Conservation (phyloP, 2,888 invertebrate genomes). For the Dermolepida albohirtum region DNA sequence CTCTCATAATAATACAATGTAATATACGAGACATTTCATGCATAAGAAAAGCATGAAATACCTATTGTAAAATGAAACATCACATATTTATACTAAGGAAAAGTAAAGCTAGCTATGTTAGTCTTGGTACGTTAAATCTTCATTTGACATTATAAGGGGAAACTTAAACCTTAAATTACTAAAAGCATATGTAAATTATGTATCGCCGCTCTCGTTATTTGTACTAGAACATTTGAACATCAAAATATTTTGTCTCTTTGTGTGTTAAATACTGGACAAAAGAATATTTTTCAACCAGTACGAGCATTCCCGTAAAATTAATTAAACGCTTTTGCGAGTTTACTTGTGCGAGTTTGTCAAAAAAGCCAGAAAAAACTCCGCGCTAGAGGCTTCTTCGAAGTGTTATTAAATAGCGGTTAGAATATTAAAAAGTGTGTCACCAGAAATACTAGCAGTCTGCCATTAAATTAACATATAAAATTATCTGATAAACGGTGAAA, state of each 20-base stretch:
- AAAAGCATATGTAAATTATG: conserved; percentile 21
- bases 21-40: conserved; percentile 9
- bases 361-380: too few species aligned
- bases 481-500: too few species aligned
- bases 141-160: conserved; percentile 5
- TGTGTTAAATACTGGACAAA: not conserved
- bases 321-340: too few species aligned
- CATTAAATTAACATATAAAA: too few species aligned
- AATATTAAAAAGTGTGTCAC: too few species aligned
- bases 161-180: conserved; percentile 18
- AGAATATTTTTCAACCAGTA: too few species aligned
- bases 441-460: too few species aligned
- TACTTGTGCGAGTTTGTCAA: too few species aligned
- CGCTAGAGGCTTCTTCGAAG: too few species aligned
- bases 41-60: not conserved
- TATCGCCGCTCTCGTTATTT: not conserved
- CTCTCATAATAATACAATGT: conserved; percentile 7
- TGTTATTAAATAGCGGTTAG: too few species aligned
- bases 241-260: conserved; percentile 9
- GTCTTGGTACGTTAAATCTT: conserved; percentile 5
- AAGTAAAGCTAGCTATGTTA: conserved; percentile 1
- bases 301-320: too few species aligned
- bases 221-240: not conserved
- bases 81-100: conserved; percentile 18
- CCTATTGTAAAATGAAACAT: not conserved